A percentile compares a stretch with the other conserved stretches of the same genome.
These are phyloP conservation scores for Menura novaehollandiae DNA, from an alignment of 2,113 vertebrate species.

Conservation along the genomic window DNA sequence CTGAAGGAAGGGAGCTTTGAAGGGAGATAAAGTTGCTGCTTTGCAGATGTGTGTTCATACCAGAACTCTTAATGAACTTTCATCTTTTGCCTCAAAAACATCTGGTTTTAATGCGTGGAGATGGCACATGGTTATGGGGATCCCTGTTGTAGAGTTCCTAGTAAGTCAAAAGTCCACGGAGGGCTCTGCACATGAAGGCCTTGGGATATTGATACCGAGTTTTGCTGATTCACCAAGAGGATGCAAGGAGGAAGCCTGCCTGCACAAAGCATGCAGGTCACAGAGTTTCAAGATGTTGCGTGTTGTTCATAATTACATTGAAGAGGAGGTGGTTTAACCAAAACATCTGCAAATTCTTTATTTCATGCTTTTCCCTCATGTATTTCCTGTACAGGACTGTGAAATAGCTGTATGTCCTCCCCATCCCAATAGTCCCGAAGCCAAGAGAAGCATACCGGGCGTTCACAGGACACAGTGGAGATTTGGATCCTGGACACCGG, in stretches of 20 bases:
- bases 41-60: neutral
- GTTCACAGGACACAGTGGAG: conserved; percentile 91
- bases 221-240: neutral
- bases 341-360: neutral
- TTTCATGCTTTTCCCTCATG: neutral
- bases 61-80: conserved; percentile 12
- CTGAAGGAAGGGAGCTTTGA: conserved; percentile 21
- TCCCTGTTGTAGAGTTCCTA: neutral
- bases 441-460: conserved; percentile 73
- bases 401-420: conserved; percentile 86
- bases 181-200: neutral
- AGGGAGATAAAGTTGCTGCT: conserved; percentile 26
- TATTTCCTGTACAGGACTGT: conserved; percentile 82
- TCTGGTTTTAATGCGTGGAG: conserved; percentile 5
- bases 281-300: neutral
- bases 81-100: conserved; percentile 12
- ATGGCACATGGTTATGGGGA: neutral
- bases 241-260: neutral
- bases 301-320: neutral
- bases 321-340: neutral
- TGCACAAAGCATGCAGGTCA: neutral
- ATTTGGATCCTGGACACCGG: conserved; percentile 97
- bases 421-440: conserved; percentile 75
- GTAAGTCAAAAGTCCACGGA: neutral
- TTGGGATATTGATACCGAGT: neutral